These are phyloP conservation scores for Cephus pulcher DNA, from an alignment of 2,888 invertebrate genomes.

Conservation along the genomic window DNA sequence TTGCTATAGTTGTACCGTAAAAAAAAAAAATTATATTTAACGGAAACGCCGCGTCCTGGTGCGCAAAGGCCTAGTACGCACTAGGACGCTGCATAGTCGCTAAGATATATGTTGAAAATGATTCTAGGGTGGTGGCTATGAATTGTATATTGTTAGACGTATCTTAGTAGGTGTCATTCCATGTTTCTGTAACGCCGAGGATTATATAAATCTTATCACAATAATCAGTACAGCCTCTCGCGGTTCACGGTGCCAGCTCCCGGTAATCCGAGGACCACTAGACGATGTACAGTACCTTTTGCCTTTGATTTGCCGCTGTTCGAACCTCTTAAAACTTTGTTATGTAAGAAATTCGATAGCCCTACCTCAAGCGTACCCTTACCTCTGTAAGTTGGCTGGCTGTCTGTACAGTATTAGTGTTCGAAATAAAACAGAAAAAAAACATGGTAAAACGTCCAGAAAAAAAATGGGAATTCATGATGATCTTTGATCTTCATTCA, in stretches of 20 bases:
- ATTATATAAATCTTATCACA: slow-evolving; percentile 34
- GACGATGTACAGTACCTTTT: slow-evolving; percentile 48
- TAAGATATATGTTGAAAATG: slow-evolving; percentile 18
- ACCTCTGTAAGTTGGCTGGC: slow-evolving; percentile 51
- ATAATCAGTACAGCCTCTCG: slow-evolving; percentile 48
- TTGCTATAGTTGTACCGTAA: slow-evolving; percentile 42
- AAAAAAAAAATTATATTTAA: slow-evolving; percentile 15
- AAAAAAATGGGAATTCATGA: not conserved
- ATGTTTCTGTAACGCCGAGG: slow-evolving; percentile 59
- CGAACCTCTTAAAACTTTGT: not conserved
- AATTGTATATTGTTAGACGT: slow-evolving; percentile 43
- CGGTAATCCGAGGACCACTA: slow-evolving; percentile 44
- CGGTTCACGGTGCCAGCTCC: slow-evolving; percentile 51
- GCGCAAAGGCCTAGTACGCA: slow-evolving; percentile 54
- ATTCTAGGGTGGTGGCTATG: slow-evolving; percentile 55
- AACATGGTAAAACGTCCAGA: slow-evolving; percentile 11
- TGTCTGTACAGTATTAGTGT: slow-evolving; percentile 63
- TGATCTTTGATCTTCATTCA: not conserved
- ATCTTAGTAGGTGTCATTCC: slow-evolving; percentile 60
- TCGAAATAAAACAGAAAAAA: slow-evolving; percentile 46
- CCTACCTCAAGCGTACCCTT: slow-evolving; percentile 48
- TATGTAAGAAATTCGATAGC: slow-evolving; percentile 31
- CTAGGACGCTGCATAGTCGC: slow-evolving; percentile 32
- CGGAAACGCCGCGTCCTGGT: slow-evolving; percentile 15
- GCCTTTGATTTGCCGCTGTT: slow-evolving; percentile 11